Evolutionary conservation across 2,113 vertebrate species (phyloP), one percentile per base, ranked within the genome.

Genomic region (Etheostoma cragini): DNA sequence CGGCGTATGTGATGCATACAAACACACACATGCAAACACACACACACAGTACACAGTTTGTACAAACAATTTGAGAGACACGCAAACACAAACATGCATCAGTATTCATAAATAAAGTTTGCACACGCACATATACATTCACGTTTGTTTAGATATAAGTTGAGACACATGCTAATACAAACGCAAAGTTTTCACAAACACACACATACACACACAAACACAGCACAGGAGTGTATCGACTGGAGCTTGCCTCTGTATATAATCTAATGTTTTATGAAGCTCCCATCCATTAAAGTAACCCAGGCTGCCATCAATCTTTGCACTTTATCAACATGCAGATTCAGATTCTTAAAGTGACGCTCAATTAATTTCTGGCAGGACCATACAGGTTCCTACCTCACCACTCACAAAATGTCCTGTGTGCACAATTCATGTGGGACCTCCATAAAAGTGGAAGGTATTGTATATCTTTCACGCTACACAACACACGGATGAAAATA

Each of bases 381-480:
- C 66, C 72, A 70, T 52, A 76, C 35, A 54, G 80, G 67, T 69
- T 83, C 50, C 19, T 76, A 65, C 72, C 54, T 78, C 73, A 24
- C 69, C 68, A 83, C 65, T 81, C 66, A 65, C 66, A 82, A 79
- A 87, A 53, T 79, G 81, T 79, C n/a, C 61, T 54, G 56, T 30
- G 30, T 69, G 74, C 65, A 81, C 70, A 87, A 91, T 90, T 92
- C 88, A 90, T 82, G 87, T 82, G 70, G 52, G 62, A 30, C 77
- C 73, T 72, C 66, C 49, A 77, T 80, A 83, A 73, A 87, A 66
- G 72, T 58, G 76, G 42, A 57, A 52, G 72, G 72, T 65, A 80
- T 76, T 89, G 78, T 85, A 87, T 67, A 87, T 90, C 78, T 82
- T 90, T 90, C 76, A 89, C 22, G 76, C 72, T 71, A 76, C 87